Evolutionary conservation across 2,797 vertebrate species (phyloP), one percentile per base, ranked within the genome.

Genomic region (Chloroceryle inda): DNA sequence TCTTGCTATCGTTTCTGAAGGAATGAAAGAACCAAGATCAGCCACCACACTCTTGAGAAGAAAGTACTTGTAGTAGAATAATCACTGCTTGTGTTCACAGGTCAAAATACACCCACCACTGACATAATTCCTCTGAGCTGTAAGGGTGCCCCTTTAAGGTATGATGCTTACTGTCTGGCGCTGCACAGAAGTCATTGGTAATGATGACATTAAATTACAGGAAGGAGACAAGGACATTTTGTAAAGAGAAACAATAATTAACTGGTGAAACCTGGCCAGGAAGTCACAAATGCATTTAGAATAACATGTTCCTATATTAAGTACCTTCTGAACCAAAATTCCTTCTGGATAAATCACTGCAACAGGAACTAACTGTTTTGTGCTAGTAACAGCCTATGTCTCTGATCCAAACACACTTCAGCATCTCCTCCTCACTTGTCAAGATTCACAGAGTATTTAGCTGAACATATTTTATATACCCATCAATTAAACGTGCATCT

Each of bases 401-500:
- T 74, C 66, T 63, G 17, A 61, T 68, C 59, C 38, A 72, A 69
- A 79, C 20, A 58, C 26, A 26, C 13, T n/a, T 53, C 10, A 72
- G 74, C 42, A 31, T 69, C 61, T 59, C 27, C 31, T 85, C 5
- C 53, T 84, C 35, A 5, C 38, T 68, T 66, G 13, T 20, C n/a
- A 81, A 69, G 44, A 29, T 47, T 80, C 55, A 49, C 19, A 62
- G 50, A 62, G 17, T 3, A 4, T 49, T 53, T 38, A 77, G 14
- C 26, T 64, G 33, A 76, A 94, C 6, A 12, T 40, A 49, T 50
- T 84, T 80, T 71, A 92, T 92, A 89, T 98, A 99, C 99, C 99
- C 99, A 73, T 99, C 99, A 2, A 99, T 99, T 22, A 99, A 97
- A 31, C 97, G 99, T 86, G 98, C 96, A 84, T 89, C 94, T 62